phyloP scores from a whole-genome alignment of 2,888 invertebrate species.

The Lasioglossum morio region DNA sequence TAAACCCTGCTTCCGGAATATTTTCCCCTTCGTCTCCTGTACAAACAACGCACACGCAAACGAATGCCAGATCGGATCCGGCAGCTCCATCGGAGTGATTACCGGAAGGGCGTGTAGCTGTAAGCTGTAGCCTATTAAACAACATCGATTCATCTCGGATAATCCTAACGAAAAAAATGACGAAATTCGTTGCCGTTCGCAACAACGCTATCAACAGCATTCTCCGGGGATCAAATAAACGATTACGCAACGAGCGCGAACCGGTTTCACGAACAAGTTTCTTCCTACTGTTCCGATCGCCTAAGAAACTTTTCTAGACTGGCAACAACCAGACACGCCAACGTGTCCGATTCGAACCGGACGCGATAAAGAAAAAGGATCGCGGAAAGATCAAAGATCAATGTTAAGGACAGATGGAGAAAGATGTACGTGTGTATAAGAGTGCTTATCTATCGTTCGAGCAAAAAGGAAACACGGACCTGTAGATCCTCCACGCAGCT shows the following conservation, averaged over 20 bases:
- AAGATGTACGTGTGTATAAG: conserved; percentile 10
- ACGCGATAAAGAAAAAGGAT: not conserved
- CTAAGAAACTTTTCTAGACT: conserved; percentile 6
- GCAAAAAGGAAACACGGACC: conserved; percentile 65
- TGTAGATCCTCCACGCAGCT: conserved; percentile 63
- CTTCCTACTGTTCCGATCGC: conserved; percentile 21
- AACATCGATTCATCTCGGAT: conserved; percentile 11
- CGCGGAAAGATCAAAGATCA: conserved; percentile 39
- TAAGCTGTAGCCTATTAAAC: conserved; percentile 13
- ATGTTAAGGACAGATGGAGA: conserved; percentile 21
- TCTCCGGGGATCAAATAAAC: conserved; percentile 42
- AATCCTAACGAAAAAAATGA: not conserved
- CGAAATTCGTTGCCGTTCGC: not conserved
- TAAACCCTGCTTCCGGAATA: too few relatives aligned
- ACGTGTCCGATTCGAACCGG: not conserved
- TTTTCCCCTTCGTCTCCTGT: not conserved
- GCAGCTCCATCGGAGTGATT: conserved; percentile 45
- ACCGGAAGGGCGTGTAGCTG: conserved; percentile 11
- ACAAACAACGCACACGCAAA: not conserved
- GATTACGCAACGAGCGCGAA: conserved; percentile 55
- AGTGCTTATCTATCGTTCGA: conserved; percentile 42
- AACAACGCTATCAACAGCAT: conserved; percentile 30
- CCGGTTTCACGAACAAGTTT: conserved; percentile 46
- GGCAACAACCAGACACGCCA: not conserved
- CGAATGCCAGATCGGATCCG: conserved; percentile 29